Base-by-base conservation (phyloP, 2,797 vertebrate species). In the Champsocephalus esox region DNA sequence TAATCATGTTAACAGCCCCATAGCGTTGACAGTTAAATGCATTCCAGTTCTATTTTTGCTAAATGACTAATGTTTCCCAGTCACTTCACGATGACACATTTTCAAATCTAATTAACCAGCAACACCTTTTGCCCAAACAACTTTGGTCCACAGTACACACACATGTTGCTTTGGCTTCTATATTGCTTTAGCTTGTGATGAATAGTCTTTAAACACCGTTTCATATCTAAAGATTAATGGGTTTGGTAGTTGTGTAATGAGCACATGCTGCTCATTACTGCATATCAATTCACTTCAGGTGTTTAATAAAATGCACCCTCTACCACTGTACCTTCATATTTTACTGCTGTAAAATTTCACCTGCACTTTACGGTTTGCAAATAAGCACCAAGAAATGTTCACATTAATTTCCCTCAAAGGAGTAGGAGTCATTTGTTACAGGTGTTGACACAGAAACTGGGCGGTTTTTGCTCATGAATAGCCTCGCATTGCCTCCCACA, bases 361-460 rank as follows among this genome's bases (percentile, higher is more conserved):
- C 51, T 50, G 8, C 24, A 49, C 66, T 46, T 66, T 48, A 55
- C 12, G 4, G 64, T 66, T 38, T 50, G 75, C 11, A 66, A 60
- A 65, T 34, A 52, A 67, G 48, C 11, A 65, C 52, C 34, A 66
- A 77, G 52, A 81, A 84, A 64, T 19, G 62, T 73, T 84, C 60
- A 73, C 58, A 73, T 87, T 74, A 1, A 79, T 89, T 88, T 81
- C 66, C 57, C 78, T 69, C 45, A 69, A 51, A 13, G 54, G 65
- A 58, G 44, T 38, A 19, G 32, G 65, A 79, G 74, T 84, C 72
- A 90, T 90, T 88, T 84, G 44, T 91, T 81, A 84, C 44, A 51
- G 17, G 19, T 46, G 57, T 54, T 88, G 77, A 86, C 80, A 81
- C 81, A 78, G 57, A 86, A 88, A 81, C 58, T 65, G 68, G 77